Evolutionary conservation across 1,140 invertebrate genomes (phyloP), one percentile per base, ranked within the genome.

Genomic region (Drosophila pruinosa): DNA sequence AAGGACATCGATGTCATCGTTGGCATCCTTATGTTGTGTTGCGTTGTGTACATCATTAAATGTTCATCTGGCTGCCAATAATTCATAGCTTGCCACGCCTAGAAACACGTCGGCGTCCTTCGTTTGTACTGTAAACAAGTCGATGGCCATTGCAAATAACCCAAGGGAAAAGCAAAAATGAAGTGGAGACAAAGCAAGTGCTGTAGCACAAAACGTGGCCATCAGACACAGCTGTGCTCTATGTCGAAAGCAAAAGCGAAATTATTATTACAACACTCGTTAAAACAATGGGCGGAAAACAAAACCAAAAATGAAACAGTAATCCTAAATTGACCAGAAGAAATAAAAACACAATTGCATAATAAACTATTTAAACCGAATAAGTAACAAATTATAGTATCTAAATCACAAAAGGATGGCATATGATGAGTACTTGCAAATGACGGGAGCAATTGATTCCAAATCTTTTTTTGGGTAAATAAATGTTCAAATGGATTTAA

Each of bases 61-160:
- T 77, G 81, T 86, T 85, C 81, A 85, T 85, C 81, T 86, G 81
- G 73, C 77, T 62, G 77, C 53, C 81, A 73, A 81, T 85, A 86
- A 85, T 86, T 86, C 81, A 85, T 85, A 71, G 52, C 58, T 26
- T 14, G 67, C 63, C 69, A 59, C 61, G 67, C 67, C 71, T 22
- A 39, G 22, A 28, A 43, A 47, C 38, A 57, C 39, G 24, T 47
- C 12, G 34, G 4, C 24, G 47, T 8, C 47, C 5, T 7, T 4
- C n/a, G 31, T 8, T 15, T 22, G 38, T 59, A 65, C 36, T 70
- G 59, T 47, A 72, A 75, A 72, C 62, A 76, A 59, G 28, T 54
- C 12, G 50, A 62, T 56, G 57, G 41, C 14, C 41, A 50, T 38
- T 31, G 24, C 54, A 39, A 50, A 59, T 50, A 59, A 7, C 43